A percentile compares a stretch with the other conserved stretches of the same genome.
Conservation (phyloP, 2,113 vertebrate species). For the Dendrocopos noguchii region DNA sequence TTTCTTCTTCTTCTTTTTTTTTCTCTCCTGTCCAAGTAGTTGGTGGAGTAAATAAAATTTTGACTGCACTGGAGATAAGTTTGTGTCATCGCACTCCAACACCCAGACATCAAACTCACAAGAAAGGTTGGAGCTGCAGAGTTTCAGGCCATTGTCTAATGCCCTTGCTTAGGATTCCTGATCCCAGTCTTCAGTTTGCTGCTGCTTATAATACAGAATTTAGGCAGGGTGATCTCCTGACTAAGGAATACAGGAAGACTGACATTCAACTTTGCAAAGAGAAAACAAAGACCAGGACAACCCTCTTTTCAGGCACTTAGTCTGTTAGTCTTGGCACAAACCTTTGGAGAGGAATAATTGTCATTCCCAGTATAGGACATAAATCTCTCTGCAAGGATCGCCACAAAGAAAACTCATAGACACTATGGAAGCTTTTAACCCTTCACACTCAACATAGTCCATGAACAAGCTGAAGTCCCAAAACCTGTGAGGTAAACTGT, state of each 20-base stretch:
- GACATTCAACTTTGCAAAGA: not conserved
- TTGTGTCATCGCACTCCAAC: not conserved
- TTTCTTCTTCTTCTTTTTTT: not conserved
- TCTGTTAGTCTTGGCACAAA: not conserved
- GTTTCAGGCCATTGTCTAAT: not conserved
- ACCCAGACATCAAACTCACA: not conserved
- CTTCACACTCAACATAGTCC: not conserved
- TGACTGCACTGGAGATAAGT: not conserved
- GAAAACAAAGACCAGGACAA: slow-evolving; percentile 35
- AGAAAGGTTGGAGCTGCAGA: not conserved
- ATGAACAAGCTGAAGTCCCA: not conserved
- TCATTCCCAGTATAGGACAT: not conserved
- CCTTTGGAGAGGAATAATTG: not conserved
- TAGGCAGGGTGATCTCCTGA: not conserved
- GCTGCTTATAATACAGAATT: not conserved
- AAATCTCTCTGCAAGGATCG: not conserved
- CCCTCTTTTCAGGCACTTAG: slow-evolving; percentile 36
- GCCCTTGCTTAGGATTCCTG: not conserved
- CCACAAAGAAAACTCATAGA: not conserved
- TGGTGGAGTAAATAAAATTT: not conserved
- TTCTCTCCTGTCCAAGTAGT: not conserved
- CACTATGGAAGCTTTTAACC: not conserved
- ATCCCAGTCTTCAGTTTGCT: not conserved
- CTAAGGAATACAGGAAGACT: not conserved
- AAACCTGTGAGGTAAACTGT: not conserved